Percentiles rank a stretch among this genome's conserved stretches.
Evolutionary conservation across 2,797 vertebrate species (phyloP).

Genomic region (Helicolenus hilgendorfi): DNA sequence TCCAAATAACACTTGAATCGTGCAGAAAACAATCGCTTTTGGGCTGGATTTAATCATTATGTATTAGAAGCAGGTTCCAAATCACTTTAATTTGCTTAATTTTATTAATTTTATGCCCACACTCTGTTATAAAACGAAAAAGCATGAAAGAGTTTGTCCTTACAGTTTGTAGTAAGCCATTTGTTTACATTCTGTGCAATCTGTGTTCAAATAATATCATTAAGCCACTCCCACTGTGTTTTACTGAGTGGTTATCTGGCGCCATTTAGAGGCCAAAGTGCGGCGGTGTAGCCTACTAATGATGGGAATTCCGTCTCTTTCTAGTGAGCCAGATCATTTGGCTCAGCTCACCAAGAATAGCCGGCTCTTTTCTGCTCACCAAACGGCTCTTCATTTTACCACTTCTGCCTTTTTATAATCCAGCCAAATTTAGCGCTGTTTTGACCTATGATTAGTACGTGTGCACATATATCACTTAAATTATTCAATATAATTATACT

Average conservation of each 20-base stretch:
- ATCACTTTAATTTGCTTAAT: neutral
- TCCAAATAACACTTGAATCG: neutral
- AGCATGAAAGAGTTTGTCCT: neutral
- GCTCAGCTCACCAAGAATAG: no score
- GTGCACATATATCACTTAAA: no score
- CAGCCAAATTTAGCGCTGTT: no score
- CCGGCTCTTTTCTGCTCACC: no score
- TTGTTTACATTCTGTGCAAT: constrained; percentile 17
- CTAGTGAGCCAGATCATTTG: no score
- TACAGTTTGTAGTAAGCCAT: no score
- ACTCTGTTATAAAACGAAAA: no score
- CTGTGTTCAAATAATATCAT: neutral
- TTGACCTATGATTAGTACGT: no score
- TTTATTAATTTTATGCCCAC: neutral
- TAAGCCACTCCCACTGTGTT: neutral
- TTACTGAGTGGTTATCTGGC: neutral
- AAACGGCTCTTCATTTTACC: no score
- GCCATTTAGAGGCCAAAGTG: neutral
- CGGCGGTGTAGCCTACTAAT: rapidly evolving
- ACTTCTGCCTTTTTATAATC: no score
- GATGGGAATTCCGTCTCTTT: no score
- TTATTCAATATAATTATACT: no score
- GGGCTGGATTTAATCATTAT: neutral
- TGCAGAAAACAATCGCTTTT: neutral
- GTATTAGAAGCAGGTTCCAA: neutral